Percentiles rank a stretch among this genome's conserved stretches.
These are phyloP conservation scores for Melopsittacus undulatus DNA, from an alignment of 2,797 vertebrate genomes.

Conservation along the genomic window DNA sequence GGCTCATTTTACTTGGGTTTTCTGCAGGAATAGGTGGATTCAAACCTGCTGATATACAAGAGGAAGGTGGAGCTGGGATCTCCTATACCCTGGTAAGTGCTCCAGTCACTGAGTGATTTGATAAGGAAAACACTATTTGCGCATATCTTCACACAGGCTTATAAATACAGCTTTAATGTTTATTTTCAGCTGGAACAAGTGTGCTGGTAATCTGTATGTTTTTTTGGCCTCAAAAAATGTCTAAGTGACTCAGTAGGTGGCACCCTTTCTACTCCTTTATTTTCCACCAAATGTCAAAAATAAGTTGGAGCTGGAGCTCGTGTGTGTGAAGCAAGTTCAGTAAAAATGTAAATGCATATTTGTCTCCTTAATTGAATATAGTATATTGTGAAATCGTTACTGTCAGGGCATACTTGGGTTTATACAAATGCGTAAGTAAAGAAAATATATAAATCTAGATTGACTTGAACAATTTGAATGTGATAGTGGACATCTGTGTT, in stretches of 20 bases:
- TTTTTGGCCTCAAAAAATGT: conserved; percentile 52
- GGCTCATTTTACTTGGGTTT: neutral
- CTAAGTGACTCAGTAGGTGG: conserved; percentile 76
- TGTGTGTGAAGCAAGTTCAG: conserved; percentile 45
- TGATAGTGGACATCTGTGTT: conserved; percentile 80
- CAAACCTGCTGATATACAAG: neutral
- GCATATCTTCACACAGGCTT: neutral
- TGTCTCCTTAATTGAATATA: conserved; percentile 74
- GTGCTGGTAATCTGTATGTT: neutral
- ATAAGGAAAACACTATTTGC: neutral
- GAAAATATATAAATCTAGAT: conserved; percentile 75
- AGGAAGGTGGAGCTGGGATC: neutral
- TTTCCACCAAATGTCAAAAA: conserved; percentile 51
- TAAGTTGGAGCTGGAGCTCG: neutral
- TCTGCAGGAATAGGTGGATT: neutral
- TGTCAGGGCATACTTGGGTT: conserved; percentile 75
- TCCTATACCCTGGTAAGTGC: neutral
- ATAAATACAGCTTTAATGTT: neutral
- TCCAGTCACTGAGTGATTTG: neutral
- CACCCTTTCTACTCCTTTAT: conserved; percentile 79
- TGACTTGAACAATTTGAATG: conserved; percentile 77
- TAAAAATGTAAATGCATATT: conserved; percentile 74
- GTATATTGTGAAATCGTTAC: conserved; percentile 79
- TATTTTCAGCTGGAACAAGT: neutral
- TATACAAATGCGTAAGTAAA: conserved; percentile 68